phyloP scores from a whole-genome alignment of 2,113 vertebrate species.

The Climacteris rufus region DNA sequence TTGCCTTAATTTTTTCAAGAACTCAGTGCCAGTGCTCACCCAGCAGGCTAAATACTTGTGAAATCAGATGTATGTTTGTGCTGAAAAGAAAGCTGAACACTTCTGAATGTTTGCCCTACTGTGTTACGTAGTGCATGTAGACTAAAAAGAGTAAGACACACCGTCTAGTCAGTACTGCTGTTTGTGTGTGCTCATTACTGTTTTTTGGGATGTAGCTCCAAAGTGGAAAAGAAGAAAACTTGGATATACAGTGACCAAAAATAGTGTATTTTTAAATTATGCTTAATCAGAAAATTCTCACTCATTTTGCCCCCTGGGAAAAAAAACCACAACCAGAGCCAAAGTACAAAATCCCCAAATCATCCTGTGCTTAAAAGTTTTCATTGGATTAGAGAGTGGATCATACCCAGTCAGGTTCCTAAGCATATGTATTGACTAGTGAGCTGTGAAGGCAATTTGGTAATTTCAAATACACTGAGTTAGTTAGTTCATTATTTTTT shows the following conservation, averaged over 20 bases:
- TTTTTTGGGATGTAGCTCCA: not conserved
- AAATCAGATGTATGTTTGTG: not conserved
- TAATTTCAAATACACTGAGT: not conserved
- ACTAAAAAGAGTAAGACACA: not conserved
- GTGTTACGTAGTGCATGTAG: fast-evolving
- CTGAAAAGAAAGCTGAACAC: not conserved
- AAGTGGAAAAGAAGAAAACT: not conserved
- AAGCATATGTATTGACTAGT: not conserved
- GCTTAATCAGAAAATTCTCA: not conserved
- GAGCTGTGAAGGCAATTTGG: not conserved
- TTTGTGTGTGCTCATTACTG: not conserved
- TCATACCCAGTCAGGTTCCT: not conserved
- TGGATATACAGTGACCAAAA: not conserved
- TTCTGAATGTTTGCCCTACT: not conserved
- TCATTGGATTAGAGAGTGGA: not conserved
- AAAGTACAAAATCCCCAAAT: not conserved
- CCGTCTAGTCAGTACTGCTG: not conserved
- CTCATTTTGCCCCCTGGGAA: not conserved
- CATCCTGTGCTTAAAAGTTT: not conserved
- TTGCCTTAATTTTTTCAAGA: not conserved
- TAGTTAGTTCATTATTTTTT: not conserved
- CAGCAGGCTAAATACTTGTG: not conserved
- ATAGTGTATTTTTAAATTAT: not conserved
- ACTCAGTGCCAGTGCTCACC: not conserved
- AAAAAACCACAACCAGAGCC: not conserved